These are phyloP conservation scores for Empidonax alnorum DNA, from an alignment of 2,113 vertebrate species.

Conservation along the genomic window DNA sequence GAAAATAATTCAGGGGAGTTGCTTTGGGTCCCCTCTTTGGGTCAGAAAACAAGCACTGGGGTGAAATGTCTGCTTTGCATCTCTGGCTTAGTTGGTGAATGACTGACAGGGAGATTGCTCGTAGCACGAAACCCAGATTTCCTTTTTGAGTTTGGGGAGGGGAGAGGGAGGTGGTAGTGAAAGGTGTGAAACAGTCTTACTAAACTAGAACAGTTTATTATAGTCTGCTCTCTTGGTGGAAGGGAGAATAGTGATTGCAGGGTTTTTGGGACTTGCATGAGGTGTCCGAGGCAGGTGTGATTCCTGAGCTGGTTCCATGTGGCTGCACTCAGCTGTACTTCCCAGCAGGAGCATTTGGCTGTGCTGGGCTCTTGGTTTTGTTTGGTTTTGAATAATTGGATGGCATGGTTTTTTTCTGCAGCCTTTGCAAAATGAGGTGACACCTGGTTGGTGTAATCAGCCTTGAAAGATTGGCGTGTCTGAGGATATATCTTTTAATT, in stretches of 20 bases:
- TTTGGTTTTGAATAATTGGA: background rate
- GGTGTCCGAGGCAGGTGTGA: rapidly evolving
- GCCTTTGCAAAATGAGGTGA: background rate
- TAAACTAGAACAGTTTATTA: background rate
- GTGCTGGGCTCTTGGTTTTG: background rate
- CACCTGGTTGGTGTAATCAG: background rate
- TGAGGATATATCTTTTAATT: background rate
- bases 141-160: background rate
- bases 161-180: background rate
- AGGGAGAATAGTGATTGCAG: background rate
- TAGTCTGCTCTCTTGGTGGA: background rate
- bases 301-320: background rate
- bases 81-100: background rate
- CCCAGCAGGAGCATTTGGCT: rapidly evolving
- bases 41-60: background rate
- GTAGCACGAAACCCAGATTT: background rate
- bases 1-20: background rate
- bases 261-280: background rate
- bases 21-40: background rate
- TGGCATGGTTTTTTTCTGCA: background rate
- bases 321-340: background rate
- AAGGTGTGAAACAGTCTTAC: background rate
- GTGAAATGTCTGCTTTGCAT: background rate
- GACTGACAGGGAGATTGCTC: background rate
- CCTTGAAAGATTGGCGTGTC: background rate